phyloP scores from a whole-genome alignment of 2,113 vertebrate genomes.

The Butorides virescens region DNA sequence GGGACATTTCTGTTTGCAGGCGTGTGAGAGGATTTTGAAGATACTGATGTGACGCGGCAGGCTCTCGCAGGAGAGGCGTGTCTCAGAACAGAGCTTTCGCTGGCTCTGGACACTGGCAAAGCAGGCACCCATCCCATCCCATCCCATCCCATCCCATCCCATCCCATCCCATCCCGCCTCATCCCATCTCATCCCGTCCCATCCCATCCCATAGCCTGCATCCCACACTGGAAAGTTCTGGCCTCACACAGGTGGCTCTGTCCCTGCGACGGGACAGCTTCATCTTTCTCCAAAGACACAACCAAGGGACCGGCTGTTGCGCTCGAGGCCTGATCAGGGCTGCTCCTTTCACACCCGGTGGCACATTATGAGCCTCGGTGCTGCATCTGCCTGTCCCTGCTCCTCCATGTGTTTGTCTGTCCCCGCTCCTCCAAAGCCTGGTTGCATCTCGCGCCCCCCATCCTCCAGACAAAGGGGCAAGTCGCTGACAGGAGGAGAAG shows the following conservation, averaged over 20 bases:
- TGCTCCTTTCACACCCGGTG: background rate
- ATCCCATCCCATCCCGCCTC: too few species aligned
- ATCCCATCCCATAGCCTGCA: background rate
- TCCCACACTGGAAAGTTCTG: background rate
- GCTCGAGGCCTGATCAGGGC: rapidly evolving
- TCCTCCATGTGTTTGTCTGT: background rate
- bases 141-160: background rate
- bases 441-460: background rate
- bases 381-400: background rate
- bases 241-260: background rate
- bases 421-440: background rate
- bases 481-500: background rate
- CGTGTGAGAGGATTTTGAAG: background rate
- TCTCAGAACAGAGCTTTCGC: background rate
- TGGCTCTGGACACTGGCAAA: background rate
- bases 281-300: background rate
- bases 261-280: background rate
- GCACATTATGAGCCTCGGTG: rapidly evolving
- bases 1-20: background rate
- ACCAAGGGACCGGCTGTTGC: background rate
- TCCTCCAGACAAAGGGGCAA: background rate
- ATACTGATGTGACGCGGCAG: background rate
- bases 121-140: background rate
- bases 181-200: background rate
- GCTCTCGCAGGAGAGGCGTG: background rate